Percentiles rank a stretch among this genome's conserved stretches.
phyloP scores from a whole-genome alignment of 1,140 invertebrate genomes.

The Meloidogyne floridensis region DNA sequence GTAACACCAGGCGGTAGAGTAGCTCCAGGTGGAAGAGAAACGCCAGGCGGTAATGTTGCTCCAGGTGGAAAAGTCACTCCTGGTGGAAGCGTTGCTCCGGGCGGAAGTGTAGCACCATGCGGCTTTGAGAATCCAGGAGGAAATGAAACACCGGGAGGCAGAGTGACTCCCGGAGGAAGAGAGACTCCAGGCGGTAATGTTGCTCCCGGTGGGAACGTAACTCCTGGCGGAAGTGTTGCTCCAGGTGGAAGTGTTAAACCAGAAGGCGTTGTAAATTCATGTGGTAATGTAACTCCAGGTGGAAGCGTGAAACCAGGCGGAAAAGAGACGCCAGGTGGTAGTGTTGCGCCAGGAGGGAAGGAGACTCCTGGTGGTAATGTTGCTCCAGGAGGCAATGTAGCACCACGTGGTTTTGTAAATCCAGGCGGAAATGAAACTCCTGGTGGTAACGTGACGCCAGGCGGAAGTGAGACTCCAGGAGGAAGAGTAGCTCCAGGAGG shows the following conservation, averaged over 20 bases:
- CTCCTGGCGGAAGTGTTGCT: neutral
- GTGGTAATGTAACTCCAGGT: neutral
- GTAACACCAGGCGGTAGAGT: neutral
- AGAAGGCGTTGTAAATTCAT: neutral
- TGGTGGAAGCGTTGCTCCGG: neutral
- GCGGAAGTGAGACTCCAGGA: neutral
- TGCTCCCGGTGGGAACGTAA: neutral
- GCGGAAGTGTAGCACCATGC: slow-evolving; percentile 26
- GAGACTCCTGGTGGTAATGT: slow-evolving; percentile 22
- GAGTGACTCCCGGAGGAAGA: neutral
- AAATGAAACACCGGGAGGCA: neutral
- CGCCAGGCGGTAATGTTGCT: neutral
- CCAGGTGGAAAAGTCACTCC: neutral
- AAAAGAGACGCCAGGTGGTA: neutral
- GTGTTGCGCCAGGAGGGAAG: neutral
- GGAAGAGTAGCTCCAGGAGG: neutral
- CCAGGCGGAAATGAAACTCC: neutral
- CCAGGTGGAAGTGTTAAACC: neutral
- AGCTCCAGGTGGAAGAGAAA: neutral
- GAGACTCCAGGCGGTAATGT: neutral
- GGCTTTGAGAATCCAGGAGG: neutral
- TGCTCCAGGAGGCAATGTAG: neutral
- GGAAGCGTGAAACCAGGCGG: neutral
- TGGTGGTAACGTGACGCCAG: neutral
- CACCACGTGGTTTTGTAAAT: neutral